Evolutionary conservation across 2,888 invertebrate genomes (phyloP), one percentile per base, ranked within the genome.

Genomic region (Brachynemurus nebulosus): DNA sequence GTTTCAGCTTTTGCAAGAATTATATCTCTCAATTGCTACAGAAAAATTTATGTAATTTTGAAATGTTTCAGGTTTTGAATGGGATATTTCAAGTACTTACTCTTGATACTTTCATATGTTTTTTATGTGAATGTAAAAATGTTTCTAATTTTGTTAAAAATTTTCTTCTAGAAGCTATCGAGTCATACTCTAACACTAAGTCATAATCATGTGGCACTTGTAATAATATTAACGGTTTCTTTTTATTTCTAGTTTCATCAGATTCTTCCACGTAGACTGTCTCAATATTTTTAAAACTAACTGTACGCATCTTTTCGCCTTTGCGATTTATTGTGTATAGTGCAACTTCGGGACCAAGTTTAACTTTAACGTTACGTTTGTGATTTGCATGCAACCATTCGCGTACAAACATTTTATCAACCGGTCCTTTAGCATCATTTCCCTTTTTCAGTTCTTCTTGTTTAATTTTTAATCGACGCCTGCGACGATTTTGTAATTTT

Each of bases 311-410:
- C 54, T 90, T 88, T 58, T 93, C 92, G 0, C 93, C 92, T 59
- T 93, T 92, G 7, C 93, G 71, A 55, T 91, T 90, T 0, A 91
- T 83, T 2, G 90, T 85, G 54, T 88, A 83, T 12, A 92, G 71
- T 0, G 84, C 82, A 0, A 84, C 75, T 59, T 92, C 91, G 0
- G 92, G 90, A 0, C 92, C 92, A 54, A 93, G 83, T 51, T 89
- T 83, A 1, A 92, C 75, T 54, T 90, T 92, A 0, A 93, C 91
- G 33, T 88, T 63, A 0, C 93, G 74, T 54, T 89, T 88, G 62
- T 92, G 80, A 53, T 91, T 89, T 2, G 90, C 90, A 58, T 92
- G 91, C 14, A 93, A 70, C 93, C 93, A 93, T 62, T 93, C 92
- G 21, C 90, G 80, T 34, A 91, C 91, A 37, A 89, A 73, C 88